Conservation (phyloP, 1,140 invertebrate species). For the Musca vetustissima region DNA sequence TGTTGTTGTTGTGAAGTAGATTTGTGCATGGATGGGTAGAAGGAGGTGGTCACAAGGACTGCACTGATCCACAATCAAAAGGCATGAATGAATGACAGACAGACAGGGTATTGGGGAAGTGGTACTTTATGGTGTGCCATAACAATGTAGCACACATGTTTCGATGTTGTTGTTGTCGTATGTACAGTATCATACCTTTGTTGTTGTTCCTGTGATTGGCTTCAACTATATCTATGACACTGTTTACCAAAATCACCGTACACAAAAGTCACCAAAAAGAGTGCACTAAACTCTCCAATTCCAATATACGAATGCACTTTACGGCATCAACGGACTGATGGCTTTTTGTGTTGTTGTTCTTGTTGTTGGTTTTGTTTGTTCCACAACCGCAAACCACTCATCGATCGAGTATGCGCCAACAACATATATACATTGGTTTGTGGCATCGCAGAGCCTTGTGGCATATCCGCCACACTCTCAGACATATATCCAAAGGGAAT, state of each 20-base stretch:
- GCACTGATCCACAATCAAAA: too few relatives aligned
- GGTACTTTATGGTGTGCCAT: constrained; percentile 19
- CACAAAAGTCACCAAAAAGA: background rate
- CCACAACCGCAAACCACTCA: background rate
- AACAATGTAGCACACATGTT: constrained; percentile 18
- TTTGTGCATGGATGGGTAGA: background rate
- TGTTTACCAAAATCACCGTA: background rate
- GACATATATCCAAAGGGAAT: constrained; percentile 56
- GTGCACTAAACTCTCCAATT: constrained; percentile 9
- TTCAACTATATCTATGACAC: background rate
- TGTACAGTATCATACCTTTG: too few relatives aligned
- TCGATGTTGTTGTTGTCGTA: background rate
- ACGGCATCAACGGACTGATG: constrained; percentile 5
- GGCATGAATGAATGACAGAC: constrained; percentile 12
- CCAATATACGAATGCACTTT: constrained; percentile 4
- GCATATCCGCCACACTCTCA: constrained; percentile 35
- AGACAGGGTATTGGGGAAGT: background rate
- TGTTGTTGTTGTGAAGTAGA: background rate
- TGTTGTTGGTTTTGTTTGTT: background rate
- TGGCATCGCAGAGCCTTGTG: constrained; percentile 25
- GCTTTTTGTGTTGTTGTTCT: background rate
- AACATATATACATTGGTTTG: constrained; percentile 31
- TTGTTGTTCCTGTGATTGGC: too few relatives aligned
- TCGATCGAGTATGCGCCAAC: background rate
- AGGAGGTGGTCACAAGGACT: background rate